Evolutionary conservation across 2,113 vertebrate species (phyloP).

Genomic region (Cololabis saira): DNA sequence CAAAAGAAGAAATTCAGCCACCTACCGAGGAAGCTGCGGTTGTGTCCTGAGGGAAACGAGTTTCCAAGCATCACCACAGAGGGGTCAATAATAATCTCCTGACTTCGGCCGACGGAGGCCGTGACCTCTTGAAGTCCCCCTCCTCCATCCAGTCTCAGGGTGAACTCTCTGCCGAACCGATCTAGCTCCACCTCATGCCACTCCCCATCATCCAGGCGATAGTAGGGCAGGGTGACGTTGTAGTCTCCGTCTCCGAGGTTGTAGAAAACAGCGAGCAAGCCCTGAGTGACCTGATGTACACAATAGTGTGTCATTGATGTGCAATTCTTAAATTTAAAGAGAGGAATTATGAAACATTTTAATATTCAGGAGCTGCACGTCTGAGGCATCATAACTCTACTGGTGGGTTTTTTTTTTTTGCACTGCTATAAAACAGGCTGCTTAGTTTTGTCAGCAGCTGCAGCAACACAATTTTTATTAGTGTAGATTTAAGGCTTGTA

Average conservation of each 20-base stretch:
- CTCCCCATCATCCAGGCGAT: constrained; percentile 85
- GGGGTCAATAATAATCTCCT: constrained; percentile 88
- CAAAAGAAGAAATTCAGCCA: not conserved
- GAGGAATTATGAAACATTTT: not conserved
- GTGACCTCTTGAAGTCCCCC: constrained; percentile 84
- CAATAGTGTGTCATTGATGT: not conserved
- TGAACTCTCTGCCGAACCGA: constrained; percentile 87
- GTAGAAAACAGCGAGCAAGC: constrained; percentile 85
- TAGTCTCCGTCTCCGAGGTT: constrained; percentile 89
- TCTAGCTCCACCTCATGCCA: constrained; percentile 89
- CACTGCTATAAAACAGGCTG: not conserved
- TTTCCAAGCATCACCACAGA: constrained; percentile 86
- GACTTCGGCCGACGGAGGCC: constrained; percentile 80
- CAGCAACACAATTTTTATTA: constrained; percentile 4
- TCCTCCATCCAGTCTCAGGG: constrained; percentile 86
- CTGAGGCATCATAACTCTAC: not conserved
- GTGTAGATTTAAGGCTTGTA: constrained; percentile 10
- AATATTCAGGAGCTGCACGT: not conserved
- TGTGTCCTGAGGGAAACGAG: constrained; percentile 81
- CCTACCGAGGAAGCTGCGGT: constrained; percentile 87
- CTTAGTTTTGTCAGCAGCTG: constrained; percentile 12
- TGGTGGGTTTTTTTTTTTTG: not conserved
- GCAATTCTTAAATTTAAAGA: not conserved
- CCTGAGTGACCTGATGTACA: constrained; percentile 79
- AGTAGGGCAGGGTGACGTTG: constrained; percentile 83